A percentile compares a stretch with the other conserved stretches of the same genome.
These are phyloP conservation scores for Rhinichthys klamathensis DNA, from an alignment of 2,113 vertebrate genomes.

Conservation along the genomic window DNA sequence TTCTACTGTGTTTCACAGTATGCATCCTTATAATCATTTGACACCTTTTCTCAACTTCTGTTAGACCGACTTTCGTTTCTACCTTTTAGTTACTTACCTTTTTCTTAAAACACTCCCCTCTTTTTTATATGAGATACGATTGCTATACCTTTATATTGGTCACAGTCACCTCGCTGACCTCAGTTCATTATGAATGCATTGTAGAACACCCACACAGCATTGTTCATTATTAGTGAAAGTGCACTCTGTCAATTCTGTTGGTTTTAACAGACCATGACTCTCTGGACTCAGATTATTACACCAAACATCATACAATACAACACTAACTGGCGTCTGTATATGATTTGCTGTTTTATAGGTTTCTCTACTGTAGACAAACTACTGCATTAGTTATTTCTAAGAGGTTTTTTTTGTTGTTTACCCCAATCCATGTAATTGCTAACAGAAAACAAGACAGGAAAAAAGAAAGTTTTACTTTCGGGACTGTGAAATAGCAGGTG, in stretches of 20 bases:
- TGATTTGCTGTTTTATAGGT: neutral
- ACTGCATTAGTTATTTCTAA: conserved; percentile 18
- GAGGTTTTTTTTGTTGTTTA: conserved; percentile 17
- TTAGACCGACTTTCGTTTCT: neutral
- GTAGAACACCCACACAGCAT: neutral
- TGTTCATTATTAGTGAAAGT: conserved; percentile 28
- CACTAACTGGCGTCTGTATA: neutral
- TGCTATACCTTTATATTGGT: neutral
- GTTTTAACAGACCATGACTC: conserved; percentile 9
- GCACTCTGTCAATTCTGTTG: conserved; percentile 9
- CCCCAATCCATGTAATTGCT: conserved; percentile 25
- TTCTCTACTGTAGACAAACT: neutral
- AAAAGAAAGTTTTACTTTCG: conserved; percentile 41
- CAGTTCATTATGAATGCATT: neutral
- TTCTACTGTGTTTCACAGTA: neutral
- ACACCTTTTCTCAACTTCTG: neutral
- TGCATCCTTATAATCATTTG: neutral
- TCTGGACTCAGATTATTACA: conserved; percentile 16
- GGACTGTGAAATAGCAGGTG: conserved; percentile 47
- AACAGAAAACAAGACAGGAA: conserved; percentile 31
- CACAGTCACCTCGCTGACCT: conserved; percentile 10
- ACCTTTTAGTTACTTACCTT: neutral
- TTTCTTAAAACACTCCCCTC: neutral
- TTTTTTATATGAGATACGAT: neutral
- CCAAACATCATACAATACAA: neutral